phyloP scores from a whole-genome alignment of 2,113 vertebrate species.

The Nerophis lumbriciformis region DNA sequence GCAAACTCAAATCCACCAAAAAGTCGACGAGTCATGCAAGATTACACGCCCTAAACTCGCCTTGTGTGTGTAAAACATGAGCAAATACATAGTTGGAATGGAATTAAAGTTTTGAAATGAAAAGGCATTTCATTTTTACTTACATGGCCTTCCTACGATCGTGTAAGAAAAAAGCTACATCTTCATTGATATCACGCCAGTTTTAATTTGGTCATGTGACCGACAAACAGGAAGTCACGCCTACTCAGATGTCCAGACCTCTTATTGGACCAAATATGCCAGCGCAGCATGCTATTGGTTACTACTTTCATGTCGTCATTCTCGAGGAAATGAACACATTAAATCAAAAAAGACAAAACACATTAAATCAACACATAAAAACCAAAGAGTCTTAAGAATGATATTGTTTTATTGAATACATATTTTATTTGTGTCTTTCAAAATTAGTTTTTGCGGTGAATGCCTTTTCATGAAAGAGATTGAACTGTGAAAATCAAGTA shows the following conservation, averaged over 20 bases:
- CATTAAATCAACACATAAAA: neutral
- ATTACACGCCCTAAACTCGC: neutral
- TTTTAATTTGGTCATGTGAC: conserved; percentile 56
- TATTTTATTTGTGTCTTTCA: neutral
- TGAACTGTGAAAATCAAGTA: neutral
- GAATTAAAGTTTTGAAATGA: neutral
- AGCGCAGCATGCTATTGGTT: conserved; percentile 7
- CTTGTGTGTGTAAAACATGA: neutral
- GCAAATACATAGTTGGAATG: neutral
- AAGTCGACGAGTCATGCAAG: neutral
- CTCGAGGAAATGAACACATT: neutral
- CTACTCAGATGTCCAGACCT: neutral
- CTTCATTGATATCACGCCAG: conserved; percentile 25
- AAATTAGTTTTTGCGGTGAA: neutral
- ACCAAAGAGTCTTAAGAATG: neutral
- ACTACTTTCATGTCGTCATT: neutral
- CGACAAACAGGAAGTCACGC: conserved; percentile 46
- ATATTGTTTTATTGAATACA: neutral
- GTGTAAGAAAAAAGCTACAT: neutral
- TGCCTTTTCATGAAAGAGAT: neutral
- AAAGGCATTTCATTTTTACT: neutral
- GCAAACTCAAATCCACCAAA: neutral
- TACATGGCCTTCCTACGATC: neutral
- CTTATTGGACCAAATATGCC: conserved; percentile 27
- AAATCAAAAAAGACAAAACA: neutral